These are phyloP conservation scores for Rhinella marina DNA, from an alignment of 2,797 vertebrate species.

Conservation along the genomic window DNA sequence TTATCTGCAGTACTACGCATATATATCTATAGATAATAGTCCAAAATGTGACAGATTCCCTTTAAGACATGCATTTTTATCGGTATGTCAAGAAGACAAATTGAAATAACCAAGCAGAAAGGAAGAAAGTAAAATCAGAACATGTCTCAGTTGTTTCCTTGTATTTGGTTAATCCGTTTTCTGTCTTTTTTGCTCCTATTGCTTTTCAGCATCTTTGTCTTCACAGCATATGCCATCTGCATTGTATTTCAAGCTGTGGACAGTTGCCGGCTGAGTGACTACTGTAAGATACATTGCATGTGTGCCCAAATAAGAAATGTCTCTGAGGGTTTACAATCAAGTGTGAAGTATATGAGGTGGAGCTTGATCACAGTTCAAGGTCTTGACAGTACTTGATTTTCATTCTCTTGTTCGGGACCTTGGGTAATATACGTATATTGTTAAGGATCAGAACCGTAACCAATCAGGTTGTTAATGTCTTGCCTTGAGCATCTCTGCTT, in stretches of 20 bases:
- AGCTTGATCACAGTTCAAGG: background rate
- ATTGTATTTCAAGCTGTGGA: background rate
- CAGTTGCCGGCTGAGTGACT: background rate
- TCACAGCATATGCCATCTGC: background rate
- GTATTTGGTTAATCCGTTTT: background rate
- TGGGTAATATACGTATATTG: background rate
- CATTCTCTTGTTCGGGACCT: background rate
- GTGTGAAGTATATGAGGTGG: conserved; percentile 3
- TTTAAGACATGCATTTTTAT: background rate
- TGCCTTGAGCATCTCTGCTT: conserved; percentile 17
- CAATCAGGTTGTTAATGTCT: conserved; percentile 3
- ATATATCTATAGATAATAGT: too few relatives aligned
- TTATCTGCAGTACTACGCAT: too few relatives aligned
- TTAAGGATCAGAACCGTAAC: background rate
- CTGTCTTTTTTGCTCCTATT: background rate
- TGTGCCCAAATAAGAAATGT: background rate
- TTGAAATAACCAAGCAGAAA: background rate
- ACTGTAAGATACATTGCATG: background rate
- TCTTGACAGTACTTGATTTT: conserved; percentile 9
- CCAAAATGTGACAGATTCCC: too few relatives aligned
- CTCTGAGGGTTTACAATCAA: background rate
- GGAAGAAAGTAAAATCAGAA: background rate
- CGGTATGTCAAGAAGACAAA: background rate
- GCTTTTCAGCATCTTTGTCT: background rate
- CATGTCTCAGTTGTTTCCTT: background rate